Evolutionary conservation across 2,888 invertebrate genomes (phyloP), one percentile per base, ranked within the genome.

Genomic region (Vanessa cardui): DNA sequence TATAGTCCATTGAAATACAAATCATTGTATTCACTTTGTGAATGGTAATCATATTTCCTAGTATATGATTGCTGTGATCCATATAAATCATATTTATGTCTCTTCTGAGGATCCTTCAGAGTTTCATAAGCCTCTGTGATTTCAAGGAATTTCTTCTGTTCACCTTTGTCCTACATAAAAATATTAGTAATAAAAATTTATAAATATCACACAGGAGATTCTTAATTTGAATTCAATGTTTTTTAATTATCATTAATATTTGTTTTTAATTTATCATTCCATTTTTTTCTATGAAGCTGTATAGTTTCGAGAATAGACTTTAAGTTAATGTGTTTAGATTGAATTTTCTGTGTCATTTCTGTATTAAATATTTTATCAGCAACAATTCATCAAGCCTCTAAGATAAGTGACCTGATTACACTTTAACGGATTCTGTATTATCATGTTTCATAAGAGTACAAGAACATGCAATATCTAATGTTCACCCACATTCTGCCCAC

Each of bases 1-100:
- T 98, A 98, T 71, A 98, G 94, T 66, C 97, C 98, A 93, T 98
- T 94, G 81, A 97, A 97, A 84, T 96, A 98, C 72, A 95, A 94
- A 93, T 97, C 96, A 75, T 97, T 96, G 87, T 97, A 97, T 65
- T 94, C 93, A 0, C 87, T 73, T 66, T 95, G 94, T 16, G 94
- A 94, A 52, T 88, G 89, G 74, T 93, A 92, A 70, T 94, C 94
- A 73, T 96, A 92, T 45, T 94, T 95, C 73, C 83, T 82, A 0
- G 88, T 84, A 65, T 89, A 90, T 7, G 89, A 76, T 20, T 78
- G 77, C 44, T 95, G 95, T 79, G 96, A 96, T 3, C 98, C 98
- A 80, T 96, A 94, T 47, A 95, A 83, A 84, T 98, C 97, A 89
- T 97, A 98, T 63, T 95, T 95, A 77, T 95, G 96, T 66, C 97